Evolutionary conservation across 2,113 vertebrate species (phyloP).

Genomic region (Engraulis encrasicolus): DNA sequence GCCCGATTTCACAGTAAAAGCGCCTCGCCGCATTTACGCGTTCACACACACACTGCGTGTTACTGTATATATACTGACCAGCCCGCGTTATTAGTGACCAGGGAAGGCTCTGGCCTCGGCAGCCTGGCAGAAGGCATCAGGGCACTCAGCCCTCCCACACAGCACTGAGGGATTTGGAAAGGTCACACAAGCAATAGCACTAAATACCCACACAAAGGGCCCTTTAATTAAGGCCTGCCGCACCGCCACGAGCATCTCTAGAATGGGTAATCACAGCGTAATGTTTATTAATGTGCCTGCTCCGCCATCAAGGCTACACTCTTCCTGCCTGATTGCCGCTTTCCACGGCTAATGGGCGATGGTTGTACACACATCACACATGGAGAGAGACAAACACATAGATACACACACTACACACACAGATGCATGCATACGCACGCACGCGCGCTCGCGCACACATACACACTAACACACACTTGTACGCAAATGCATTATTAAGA

Average conservation of each 20-base stretch:
- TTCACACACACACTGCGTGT: no score
- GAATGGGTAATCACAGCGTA: conserved; percentile 62
- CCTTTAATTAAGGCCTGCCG: conserved; percentile 66
- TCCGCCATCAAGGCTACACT: conserved; percentile 50
- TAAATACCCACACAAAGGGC: conserved; percentile 64
- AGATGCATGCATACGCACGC: not conserved
- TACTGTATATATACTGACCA: no score
- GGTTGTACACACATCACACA: conserved; percentile 34
- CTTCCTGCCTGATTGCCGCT: conserved; percentile 58
- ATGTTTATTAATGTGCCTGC: conserved; percentile 77
- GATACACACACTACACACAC: not conserved
- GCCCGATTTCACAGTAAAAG: not conserved
- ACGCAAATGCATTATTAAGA: no score
- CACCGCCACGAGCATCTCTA: conserved; percentile 62
- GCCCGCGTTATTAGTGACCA: conserved; percentile 40
- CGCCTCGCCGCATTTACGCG: not conserved
- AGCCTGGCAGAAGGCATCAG: conserved; percentile 26
- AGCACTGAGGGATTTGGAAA: conserved; percentile 42
- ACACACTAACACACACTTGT: not conserved
- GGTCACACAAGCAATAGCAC: conserved; percentile 49
- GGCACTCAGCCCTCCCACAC: conserved; percentile 34
- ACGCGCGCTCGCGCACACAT: not conserved
- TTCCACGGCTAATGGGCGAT: conserved; percentile 53
- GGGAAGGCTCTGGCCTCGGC: conserved; percentile 37
- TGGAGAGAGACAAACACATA: not conserved